Percentiles rank a stretch among this genome's conserved stretches.
phyloP scores from a whole-genome alignment of 2,797 vertebrate genomes.

The Macrochelys suwanniensis region DNA sequence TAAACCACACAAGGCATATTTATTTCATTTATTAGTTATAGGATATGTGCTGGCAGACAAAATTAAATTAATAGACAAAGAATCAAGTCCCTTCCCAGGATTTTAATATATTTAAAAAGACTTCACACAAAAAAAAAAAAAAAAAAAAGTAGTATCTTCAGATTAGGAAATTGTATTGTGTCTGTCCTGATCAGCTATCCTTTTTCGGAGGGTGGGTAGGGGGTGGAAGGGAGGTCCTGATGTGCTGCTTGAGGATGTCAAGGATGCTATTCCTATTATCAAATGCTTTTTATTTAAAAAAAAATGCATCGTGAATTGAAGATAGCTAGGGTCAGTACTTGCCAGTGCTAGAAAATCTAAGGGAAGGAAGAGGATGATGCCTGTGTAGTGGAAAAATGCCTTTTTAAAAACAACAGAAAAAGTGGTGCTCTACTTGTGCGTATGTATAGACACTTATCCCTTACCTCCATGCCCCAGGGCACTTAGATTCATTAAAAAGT shows the following conservation, averaged over 20 bases:
- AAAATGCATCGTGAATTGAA: background rate
- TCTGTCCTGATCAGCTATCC: background rate
- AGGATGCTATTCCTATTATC: background rate
- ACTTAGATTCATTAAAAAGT: background rate
- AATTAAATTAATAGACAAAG: background rate
- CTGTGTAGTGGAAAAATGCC: rapidly evolving
- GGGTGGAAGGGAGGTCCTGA: background rate
- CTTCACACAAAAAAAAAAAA: background rate
- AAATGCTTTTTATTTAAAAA: background rate
- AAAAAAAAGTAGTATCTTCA: background rate
- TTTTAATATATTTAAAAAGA: background rate
- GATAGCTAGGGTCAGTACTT: background rate
- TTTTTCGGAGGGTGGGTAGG: background rate
- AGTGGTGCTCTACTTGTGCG: background rate
- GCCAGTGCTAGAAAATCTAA: background rate
- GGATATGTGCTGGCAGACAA: background rate
- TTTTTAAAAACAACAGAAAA: background rate
- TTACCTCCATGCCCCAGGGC: background rate
- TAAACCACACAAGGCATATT: background rate
- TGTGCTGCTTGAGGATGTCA: background rate
- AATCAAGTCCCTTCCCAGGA: background rate
- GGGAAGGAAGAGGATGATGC: background rate
- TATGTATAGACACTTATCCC: background rate
- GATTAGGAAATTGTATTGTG: background rate
- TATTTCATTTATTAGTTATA: background rate